Evolutionary conservation across 1,140 invertebrate genomes (phyloP), one percentile per base, ranked within the genome.

Genomic region (Aleiodes sp.): DNA sequence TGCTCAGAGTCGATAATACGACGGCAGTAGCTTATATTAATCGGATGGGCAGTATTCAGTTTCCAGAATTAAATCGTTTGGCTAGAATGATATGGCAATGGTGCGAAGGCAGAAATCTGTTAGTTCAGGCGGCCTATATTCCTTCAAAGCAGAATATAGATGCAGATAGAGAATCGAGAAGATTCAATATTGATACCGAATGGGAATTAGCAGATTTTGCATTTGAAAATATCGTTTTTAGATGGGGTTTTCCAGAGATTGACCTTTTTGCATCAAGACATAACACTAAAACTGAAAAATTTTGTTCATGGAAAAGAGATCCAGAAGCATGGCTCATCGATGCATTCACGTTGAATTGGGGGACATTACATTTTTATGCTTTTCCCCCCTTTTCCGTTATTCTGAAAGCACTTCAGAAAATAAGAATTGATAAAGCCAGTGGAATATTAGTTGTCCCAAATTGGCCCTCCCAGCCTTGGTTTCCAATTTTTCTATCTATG

Each of bases 271-370:
- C 31, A 4, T 7, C 31, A 4, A 33, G 31, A 33, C 9, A 9
- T 52, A 65, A 65, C n/a, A 26, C 21, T 8, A 65, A 65, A 8
- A 29, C 24, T 2, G 19, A 31, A 46, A 46, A 46, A 28, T 65
- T 46, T 1, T n/a, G 19, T 2, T 43, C 41, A 6, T 65, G 63
- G 63, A 12, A 29, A 29, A 16, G 63, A 29, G 41, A 52, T 19
- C 63, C 63, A 52, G 63, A 52, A 10, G n/a, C 39, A 14, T 28
- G 6, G n/a, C 6, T 21, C 2, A 43, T 65, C 4, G 39, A 65
- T 46, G 26, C 63, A 12, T 65, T 65, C 14, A 65, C 63, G 12
- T 2, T 65, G 2, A n/a, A 39, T n/a, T 63, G 61, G 60, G 16
- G 12, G 6, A 24, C 9, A 39, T 63, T 12, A 12, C 14, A n/a